Evolutionary conservation across 1,140 invertebrate species (phyloP), one percentile per base, ranked within the genome.

Genomic region (Hylaeus volcanicus): DNA sequence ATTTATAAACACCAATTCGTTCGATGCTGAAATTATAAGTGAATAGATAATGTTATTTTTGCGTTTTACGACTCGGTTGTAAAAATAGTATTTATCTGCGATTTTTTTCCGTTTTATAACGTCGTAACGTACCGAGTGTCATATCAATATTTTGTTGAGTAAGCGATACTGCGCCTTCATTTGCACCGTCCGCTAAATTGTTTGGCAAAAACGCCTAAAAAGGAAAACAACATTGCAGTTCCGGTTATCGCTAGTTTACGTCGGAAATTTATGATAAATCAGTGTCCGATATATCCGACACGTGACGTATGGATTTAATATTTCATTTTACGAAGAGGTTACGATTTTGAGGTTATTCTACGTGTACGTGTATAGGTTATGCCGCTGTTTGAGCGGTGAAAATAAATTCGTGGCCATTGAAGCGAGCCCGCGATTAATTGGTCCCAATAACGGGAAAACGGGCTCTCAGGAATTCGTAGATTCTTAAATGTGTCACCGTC

Each of bases 1-100:
- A 94, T 99, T 99, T 82, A 99, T 97, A 93, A 99, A 98, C 72
- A 99, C 98, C 92, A 99, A 94, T 94, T 99, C 98, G 95, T 98
- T 98, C 71, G 96, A 96, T 79, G 96, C 98, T 99, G 94, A 82
- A 96, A 97, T 82, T 66, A 68, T 83, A 72, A 5, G 5, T 11
- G 71, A 70, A 15, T 11, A 61, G 56, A 70, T n/a, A 14, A 5
- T 1, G 53, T 45, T 26, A 68, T 1, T 39, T 15, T 15, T 3
- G 1, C 1, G 8, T 2, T 1, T 6, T 14, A 8, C 15, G 6
- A 48, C 1, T 48, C 26, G 2, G 8, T 51, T 1, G 4, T 26
- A 14, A 5, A 6, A 6, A 5, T n/a, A 48, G 45, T 48, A 48
- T 63, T 26, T 58, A 61, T 51, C 5, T 48, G 39, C n/a, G 11